Evolutionary conservation across 1,140 invertebrate genomes (phyloP).

Genomic region (Harlomillsia oculata): DNA sequence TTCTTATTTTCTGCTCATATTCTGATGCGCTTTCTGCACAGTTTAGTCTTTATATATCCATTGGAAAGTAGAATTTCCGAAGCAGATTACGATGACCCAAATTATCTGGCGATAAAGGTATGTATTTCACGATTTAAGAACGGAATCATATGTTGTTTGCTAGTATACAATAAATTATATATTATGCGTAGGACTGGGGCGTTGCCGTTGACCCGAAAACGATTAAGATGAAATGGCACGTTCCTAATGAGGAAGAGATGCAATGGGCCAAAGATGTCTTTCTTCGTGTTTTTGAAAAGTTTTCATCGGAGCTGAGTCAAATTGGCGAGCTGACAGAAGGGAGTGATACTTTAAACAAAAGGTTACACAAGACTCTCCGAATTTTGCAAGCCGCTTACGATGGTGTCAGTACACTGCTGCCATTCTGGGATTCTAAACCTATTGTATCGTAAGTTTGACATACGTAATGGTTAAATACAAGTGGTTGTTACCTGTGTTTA

Average conservation of each 20-base stretch:
- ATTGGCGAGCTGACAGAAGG: constrained; percentile 6
- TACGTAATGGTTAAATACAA: neutral
- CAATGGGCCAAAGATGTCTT: constrained; percentile 53
- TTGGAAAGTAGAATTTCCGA: constrained; percentile 54
- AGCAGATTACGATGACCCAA: constrained; percentile 52
- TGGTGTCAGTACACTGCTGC: constrained; percentile 46
- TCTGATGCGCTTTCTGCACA: constrained; percentile 47
- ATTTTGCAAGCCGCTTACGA: constrained; percentile 24
- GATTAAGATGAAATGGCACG: constrained; percentile 64
- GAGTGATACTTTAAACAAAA: constrained; percentile 25
- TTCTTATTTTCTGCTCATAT: constrained; percentile 33
- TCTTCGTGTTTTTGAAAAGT: constrained; percentile 36
- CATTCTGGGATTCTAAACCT: constrained; percentile 50
- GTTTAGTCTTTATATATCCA: constrained; percentile 51
- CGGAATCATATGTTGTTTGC: neutral
- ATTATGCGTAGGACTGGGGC: constrained; percentile 63
- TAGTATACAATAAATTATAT: neutral
- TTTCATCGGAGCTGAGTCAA: constrained; percentile 5
- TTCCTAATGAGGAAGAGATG: constrained; percentile 60
- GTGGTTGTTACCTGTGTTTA: too few relatives aligned
- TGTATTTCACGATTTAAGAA: constrained; percentile 14
- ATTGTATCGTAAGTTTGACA: constrained; percentile 45
- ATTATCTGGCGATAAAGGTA: constrained; percentile 63
- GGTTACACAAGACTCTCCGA: constrained; percentile 18
- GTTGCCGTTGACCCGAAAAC: constrained; percentile 53